These are phyloP conservation scores for Deilephila elpenor DNA, from an alignment of 2,888 invertebrate genomes.

Conservation along the genomic window DNA sequence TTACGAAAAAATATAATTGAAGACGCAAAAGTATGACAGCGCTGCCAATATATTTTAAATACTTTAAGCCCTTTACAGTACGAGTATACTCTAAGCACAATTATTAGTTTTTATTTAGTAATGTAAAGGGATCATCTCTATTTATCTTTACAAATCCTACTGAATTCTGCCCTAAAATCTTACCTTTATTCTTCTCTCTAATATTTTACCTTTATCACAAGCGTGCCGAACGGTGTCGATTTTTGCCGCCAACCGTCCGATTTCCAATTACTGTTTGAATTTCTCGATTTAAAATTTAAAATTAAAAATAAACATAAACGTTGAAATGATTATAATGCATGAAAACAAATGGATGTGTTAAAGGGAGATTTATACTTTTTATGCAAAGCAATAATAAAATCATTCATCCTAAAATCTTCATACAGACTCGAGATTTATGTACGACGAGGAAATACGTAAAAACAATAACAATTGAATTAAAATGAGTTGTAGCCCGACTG, in stretches of 20 bases:
- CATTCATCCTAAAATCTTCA: conserved; percentile 16
- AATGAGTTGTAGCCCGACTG: conserved; percentile 13
- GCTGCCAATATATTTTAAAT: no score
- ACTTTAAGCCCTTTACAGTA: no score
- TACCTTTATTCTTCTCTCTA: no score
- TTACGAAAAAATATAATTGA: no score
- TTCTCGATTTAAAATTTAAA: conserved; percentile 27
- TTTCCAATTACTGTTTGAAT: conserved; percentile 42
- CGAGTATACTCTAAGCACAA: no score
- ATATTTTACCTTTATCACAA: not conserved
- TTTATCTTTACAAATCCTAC: not conserved
- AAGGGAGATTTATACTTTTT: not conserved
- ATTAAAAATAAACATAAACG: not conserved
- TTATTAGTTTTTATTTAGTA: no score
- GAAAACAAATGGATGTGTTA: conserved; percentile 11
- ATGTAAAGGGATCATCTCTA: no score
- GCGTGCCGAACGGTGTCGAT: conserved; percentile 54
- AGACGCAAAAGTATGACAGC: no score
- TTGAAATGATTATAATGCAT: not conserved
- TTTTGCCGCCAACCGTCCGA: conserved; percentile 63
- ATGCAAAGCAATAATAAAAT: conserved; percentile 11
- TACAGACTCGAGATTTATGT: conserved; percentile 8
- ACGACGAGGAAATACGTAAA: conserved; percentile 16
- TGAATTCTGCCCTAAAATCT: not conserved
- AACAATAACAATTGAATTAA: conserved; percentile 21